Conservation (phyloP, 2,797 vertebrate species). For the Amazonetta brasiliensis region DNA sequence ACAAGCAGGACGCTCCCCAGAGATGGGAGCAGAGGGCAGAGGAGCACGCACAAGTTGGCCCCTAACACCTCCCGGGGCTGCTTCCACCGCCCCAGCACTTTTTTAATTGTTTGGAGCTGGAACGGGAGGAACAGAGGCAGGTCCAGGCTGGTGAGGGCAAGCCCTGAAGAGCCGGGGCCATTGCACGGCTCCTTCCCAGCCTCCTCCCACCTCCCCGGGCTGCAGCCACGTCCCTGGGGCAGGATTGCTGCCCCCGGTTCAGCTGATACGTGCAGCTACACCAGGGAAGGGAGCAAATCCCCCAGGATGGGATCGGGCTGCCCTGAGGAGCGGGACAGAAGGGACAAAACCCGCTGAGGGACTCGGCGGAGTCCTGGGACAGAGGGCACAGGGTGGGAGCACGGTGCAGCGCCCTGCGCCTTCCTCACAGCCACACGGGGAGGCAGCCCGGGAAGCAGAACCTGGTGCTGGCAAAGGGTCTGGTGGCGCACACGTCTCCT, state of each 20-base stretch:
- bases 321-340: background rate
- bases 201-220: background rate
- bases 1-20: accelerated
- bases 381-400: background rate
- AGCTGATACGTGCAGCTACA: background rate
- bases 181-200: background rate
- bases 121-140: background rate
- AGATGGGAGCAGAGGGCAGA: background rate
- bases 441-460: accelerated
- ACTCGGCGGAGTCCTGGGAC: accelerated
- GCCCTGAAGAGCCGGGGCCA: background rate
- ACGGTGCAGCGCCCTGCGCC: accelerated
- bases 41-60: background rate
- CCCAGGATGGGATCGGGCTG: accelerated
- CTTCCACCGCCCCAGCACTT: background rate
- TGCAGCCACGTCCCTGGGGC: background rate
- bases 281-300: background rate
- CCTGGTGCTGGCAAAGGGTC: background rate
- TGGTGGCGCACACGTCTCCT: accelerated
- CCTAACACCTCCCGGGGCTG: background rate
- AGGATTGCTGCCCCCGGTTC: background rate
- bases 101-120: background rate
- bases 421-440: background rate
- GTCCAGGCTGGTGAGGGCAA: background rate
- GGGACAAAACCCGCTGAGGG: background rate